Evolutionary conservation across 2,888 invertebrate species (phyloP).

Genomic region (Chydorus sphaericus): DNA sequence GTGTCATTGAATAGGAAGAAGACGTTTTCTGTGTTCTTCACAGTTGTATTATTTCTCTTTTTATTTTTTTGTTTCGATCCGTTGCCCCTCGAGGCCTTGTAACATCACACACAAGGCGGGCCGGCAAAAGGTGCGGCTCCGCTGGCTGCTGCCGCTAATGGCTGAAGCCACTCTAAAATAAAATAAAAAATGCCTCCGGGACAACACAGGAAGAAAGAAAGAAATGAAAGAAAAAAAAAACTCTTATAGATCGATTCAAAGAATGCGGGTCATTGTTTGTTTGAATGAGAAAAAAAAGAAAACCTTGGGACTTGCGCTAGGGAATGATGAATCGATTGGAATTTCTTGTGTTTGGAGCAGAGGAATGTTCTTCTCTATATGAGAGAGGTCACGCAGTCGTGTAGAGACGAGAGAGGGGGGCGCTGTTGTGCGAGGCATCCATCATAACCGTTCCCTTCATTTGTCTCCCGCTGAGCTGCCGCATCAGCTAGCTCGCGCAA

Average conservation of each 20-base stretch:
- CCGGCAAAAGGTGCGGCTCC: not conserved
- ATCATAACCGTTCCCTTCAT: conserved; percentile 15
- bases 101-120: not conserved
- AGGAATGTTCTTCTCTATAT: not conserved
- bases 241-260: not conserved
- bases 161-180: not conserved
- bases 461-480: conserved; percentile 15
- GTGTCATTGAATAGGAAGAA: too few species aligned
- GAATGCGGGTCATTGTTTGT: conserved; percentile 7
- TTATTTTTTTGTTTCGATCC: not conserved
- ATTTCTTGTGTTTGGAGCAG: too few species aligned
- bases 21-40: not conserved
- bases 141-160: not conserved
- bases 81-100: too few species aligned
- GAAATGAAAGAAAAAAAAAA: not conserved
- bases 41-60: not conserved
- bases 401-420: too few species aligned
- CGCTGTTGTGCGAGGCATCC: conserved; percentile 9
- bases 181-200: not conserved
- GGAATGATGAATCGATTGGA: conserved; percentile 6
- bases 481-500: too few species aligned
- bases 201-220: not conserved
- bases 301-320: too few species aligned
- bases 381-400: not conserved
- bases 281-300: not conserved